phyloP scores from a whole-genome alignment of 2,888 invertebrate genomes.

The Noctua janthina region DNA sequence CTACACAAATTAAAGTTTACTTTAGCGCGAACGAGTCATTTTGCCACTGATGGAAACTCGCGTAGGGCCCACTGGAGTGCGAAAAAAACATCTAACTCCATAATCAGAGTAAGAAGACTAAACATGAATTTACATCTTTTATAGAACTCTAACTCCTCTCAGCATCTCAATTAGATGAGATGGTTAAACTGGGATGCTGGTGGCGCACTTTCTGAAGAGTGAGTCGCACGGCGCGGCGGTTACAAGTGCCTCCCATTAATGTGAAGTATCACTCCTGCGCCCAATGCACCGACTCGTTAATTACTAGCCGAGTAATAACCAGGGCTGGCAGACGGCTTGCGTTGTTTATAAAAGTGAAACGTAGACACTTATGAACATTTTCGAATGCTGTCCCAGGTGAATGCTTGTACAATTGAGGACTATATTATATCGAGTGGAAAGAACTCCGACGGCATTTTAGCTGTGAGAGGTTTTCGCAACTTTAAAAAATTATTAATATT shows the following conservation, averaged over 20 bases:
- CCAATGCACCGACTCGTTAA: constrained; percentile 54
- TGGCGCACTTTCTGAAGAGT: constrained; percentile 27
- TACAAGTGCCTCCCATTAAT: constrained; percentile 32
- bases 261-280: constrained; percentile 54
- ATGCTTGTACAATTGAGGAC: background rate
- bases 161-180: constrained; percentile 32
- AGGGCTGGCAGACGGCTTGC: constrained; percentile 45
- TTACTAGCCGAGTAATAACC: constrained; percentile 47
- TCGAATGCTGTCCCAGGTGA: background rate
- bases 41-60: background rate
- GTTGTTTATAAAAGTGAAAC: background rate
- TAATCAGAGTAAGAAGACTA: background rate
- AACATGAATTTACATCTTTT: background rate
- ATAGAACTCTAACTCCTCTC: background rate
- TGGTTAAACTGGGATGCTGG: constrained; percentile 5
- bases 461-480: too few relatives aligned
- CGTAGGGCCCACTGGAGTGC: background rate
- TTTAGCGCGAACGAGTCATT: too few relatives aligned
- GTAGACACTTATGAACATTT: background rate
- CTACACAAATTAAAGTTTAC: background rate
- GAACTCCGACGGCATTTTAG: background rate
- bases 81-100: background rate
- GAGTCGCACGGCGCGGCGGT: background rate
- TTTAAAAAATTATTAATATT: too few relatives aligned
- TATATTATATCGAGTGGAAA: background rate